These are phyloP conservation scores for Eurytoma californica DNA, from an alignment of 2,888 invertebrate genomes.

Conservation along the genomic window DNA sequence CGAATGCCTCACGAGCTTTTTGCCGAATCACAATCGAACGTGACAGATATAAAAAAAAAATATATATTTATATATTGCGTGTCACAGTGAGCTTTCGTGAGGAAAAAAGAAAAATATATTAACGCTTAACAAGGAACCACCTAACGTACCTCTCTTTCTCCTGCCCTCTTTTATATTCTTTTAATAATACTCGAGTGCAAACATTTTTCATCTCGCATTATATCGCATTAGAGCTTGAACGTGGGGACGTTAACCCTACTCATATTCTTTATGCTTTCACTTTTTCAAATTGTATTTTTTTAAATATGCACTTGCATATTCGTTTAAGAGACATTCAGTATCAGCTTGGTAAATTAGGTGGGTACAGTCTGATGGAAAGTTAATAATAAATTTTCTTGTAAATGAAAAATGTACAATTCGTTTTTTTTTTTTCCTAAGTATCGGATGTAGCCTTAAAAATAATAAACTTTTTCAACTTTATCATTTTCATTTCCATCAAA, in stretches of 20 bases:
- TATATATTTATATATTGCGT: constrained; percentile 56
- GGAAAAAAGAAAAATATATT: constrained; percentile 41
- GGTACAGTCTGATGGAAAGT: constrained; percentile 38
- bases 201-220: constrained; percentile 19
- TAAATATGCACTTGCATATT: background rate
- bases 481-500: constrained; percentile 41
- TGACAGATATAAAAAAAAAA: constrained; percentile 56
- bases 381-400: constrained; percentile 17
- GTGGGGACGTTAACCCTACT: background rate
- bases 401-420: constrained; percentile 1
- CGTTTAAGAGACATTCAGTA: constrained; percentile 11
- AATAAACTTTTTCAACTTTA: constrained; percentile 18
- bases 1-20: constrained; percentile 62
- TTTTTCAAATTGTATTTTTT: constrained; percentile 10
- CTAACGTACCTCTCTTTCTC: constrained; percentile 29
- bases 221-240: background rate
- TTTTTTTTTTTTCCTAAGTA: background rate
- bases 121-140: constrained; percentile 52
- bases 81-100: constrained; percentile 57
- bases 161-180: background rate
- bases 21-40: constrained; percentile 63
- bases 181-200: constrained; percentile 42
- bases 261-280: background rate
- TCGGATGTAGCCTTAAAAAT: constrained; percentile 24
- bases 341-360: constrained; percentile 42